Conservation (phyloP, 2,797 vertebrate species). For the Ibycter americanus region DNA sequence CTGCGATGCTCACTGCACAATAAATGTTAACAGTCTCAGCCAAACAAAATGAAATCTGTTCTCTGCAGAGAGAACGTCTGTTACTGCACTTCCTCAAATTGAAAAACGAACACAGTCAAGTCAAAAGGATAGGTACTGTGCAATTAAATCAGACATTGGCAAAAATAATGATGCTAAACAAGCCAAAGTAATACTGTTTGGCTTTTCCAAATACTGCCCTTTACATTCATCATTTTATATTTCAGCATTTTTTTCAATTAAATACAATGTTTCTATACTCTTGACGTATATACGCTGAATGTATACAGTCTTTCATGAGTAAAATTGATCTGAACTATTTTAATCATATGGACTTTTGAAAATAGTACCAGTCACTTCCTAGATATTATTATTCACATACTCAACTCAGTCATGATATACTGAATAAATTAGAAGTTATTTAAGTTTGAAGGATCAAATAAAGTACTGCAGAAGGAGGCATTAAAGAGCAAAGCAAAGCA, state of each 20-base stretch:
- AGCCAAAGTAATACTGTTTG: not conserved
- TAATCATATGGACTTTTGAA: not conserved
- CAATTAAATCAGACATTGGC: not conserved
- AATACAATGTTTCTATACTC: not conserved
- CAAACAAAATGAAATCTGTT: not conserved
- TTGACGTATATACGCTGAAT: not conserved
- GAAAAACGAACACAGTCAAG: not conserved
- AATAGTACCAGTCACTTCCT: not conserved
- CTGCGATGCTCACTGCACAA: not conserved
- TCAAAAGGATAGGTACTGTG: not conserved
- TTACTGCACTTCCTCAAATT: not conserved
- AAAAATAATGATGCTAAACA: not conserved
- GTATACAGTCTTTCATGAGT: not conserved
- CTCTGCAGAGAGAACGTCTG: not conserved
- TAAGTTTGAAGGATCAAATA: conserved; percentile 68
- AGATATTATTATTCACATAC: not conserved
- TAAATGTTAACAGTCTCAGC: not conserved
- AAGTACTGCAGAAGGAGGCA: conserved; percentile 38
- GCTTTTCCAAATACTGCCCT: not conserved
- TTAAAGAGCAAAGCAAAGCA: conserved; percentile 7
- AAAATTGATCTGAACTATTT: not conserved
- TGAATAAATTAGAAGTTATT: not conserved
- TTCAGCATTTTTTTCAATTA: not conserved
- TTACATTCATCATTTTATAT: not conserved
- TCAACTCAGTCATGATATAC: not conserved